Evolutionary conservation across 2,888 invertebrate genomes (phyloP), one percentile per base, ranked within the genome.

Genomic region (Tribolium freemani): DNA sequence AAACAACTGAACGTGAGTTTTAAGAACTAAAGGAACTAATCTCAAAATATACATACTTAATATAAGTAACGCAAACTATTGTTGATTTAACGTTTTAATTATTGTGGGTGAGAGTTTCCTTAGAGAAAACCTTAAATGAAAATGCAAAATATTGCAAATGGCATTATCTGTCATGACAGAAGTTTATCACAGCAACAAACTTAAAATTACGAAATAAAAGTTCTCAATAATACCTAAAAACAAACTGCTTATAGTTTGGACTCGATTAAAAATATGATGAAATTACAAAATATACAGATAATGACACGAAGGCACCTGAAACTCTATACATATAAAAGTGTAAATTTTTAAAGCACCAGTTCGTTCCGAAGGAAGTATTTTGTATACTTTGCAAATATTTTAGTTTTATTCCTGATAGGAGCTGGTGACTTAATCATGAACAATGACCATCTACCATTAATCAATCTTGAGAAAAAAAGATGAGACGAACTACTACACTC

Each of bases 181-280:
- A 78, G 77, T 77, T 80, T 84, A 84, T 84, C 84, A 84, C 84
- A 84, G 83, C 79, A 83, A 82, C 75, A 75, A 79, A 79, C 78
- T 78, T 78, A 78, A 76, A 76, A 75, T 69, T 76, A 74, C 73
- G 61, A 76, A 71, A 75, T 76, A 78, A 80, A 78, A 78, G 77
- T 75, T 74, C 74, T 76, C 76, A 78, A 77, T 74, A 76, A 77
- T 73, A 74, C 67, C 69, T 79, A 72, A 74, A 78, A 78, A 83
- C 79, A 77, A 77, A 83, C 81, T 80, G 83, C 82, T 83, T 83
- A 83, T 83, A 83, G 83, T 83, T 83, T 82, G 81, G 80, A 77
- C 76, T 54, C 20, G n/a, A 64, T 38, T 10, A 63, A 51, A 58
- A 63, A 71, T 64, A 72, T 57, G 54, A 31, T 66, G 54, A 68